Conservation (phyloP, 2,888 invertebrate species). For the Stenurella melanura region DNA sequence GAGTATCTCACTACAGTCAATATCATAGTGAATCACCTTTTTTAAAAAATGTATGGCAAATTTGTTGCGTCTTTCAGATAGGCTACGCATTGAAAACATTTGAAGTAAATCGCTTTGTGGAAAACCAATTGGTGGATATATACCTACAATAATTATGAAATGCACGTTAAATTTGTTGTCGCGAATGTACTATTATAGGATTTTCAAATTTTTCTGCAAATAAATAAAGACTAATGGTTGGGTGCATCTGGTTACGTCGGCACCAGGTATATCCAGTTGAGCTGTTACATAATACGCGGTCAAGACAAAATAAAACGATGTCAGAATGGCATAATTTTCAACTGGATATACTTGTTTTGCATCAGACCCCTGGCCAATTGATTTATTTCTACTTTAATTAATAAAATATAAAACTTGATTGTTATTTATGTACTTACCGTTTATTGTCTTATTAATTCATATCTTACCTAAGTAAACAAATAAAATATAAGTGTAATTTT, state of each 20-base stretch:
- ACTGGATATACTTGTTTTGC: constrained; percentile 2
- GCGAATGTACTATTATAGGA: too few relatives aligned
- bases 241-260: not conserved
- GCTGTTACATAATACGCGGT: not conserved
- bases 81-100: too few relatives aligned
- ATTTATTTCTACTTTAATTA: constrained; percentile 3
- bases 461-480: not conserved
- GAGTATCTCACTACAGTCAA: too few relatives aligned
- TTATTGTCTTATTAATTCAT: not conserved
- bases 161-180: too few relatives aligned
- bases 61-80: too few relatives aligned
- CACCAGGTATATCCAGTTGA: not conserved
- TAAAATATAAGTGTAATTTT: not conserved
- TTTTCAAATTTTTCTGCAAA: too few relatives aligned
- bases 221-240: too few relatives aligned
- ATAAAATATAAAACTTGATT: not conserved
- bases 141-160: too few relatives aligned
- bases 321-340: constrained; percentile 1
- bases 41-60: too few relatives aligned
- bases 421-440: not conserved
- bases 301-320: constrained; percentile 3
- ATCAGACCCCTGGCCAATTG: not conserved
- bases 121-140: too few relatives aligned
- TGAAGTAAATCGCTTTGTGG: too few relatives aligned
- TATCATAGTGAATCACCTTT: too few relatives aligned